Evolutionary conservation across 2,113 vertebrate genomes (phyloP), one percentile per base, ranked within the genome.

Genomic region (Nesogale talazaci): DNA sequence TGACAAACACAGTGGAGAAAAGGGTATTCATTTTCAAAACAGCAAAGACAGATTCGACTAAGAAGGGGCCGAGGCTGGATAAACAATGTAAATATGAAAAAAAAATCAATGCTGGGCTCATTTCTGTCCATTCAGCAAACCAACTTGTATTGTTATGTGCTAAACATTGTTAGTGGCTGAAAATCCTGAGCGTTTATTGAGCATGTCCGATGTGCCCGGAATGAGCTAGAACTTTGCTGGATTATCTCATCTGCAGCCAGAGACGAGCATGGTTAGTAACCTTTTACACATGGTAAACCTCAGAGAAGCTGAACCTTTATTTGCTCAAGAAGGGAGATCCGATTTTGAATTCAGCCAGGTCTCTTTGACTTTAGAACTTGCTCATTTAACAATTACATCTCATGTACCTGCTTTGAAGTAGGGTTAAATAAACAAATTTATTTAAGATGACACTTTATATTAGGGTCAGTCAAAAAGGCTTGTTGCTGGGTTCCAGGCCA

Each of bases 1-100:
- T 91, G 84, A 95, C 91, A 92, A 92, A 82, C 34, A 89, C 67
- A 91, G 79, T 86, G 87, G 89, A 92, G 95, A 89, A 95, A 96
- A 92, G 65, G 72, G 69, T 69, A 79, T 63, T 89, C 81, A 87
- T 94, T 94, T 90, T 75, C 70, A 93, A 96, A 91, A 89, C 78
- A 94, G 67, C 77, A 93, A 86, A 80, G 89, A 56, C 87, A 94
- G 87, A 88, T 92, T 85, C 86, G 80, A 86, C 57, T 91, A 57
- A 84, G 69, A 65, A 80, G 76, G 90, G 65, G 19, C 89, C 81
- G 74, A 40, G 38, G 89, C 83, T 65, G 40, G 91, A 81, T 85
- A 91, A 9, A 20, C 36, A 92, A 40, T 85, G 91, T 95, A 87
- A 23, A 79, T 88, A 56, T 34, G 57, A 90, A 89, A 94, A 75